Percentiles rank a stretch among this genome's conserved stretches.
These are phyloP conservation scores for Amorpha juglandis DNA, from an alignment of 2,888 invertebrate genomes.

Conservation along the genomic window DNA sequence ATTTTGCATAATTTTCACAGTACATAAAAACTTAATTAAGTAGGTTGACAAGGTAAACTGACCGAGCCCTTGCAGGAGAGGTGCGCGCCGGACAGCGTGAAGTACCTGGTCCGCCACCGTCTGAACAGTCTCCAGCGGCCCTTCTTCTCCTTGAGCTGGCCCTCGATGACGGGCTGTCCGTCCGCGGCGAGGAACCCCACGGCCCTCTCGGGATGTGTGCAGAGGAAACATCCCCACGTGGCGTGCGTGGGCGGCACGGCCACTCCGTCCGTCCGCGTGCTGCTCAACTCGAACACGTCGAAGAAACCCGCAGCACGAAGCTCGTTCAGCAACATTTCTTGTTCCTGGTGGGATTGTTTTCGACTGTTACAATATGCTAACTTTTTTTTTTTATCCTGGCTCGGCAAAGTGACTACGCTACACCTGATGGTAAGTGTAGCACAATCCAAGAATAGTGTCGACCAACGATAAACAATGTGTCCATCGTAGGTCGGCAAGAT, in stretches of 20 bases:
- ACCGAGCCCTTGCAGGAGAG: constrained; percentile 94
- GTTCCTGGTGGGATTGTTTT: constrained; percentile 77
- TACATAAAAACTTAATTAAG: background rate
- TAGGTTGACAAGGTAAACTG: constrained; percentile 60
- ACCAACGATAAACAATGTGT: too few species aligned
- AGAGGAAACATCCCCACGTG: constrained; percentile 96
- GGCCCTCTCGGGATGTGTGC: constrained; percentile 96
- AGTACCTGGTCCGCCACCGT: constrained; percentile 96
- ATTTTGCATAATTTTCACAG: background rate
- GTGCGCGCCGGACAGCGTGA: constrained; percentile 96
- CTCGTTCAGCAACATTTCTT: constrained; percentile 93
- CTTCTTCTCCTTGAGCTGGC: constrained; percentile 64
- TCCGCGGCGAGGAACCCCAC: constrained; percentile 91
- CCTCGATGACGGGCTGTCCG: constrained; percentile 93
- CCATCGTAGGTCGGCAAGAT: too few species aligned
- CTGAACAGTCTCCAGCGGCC: constrained; percentile 94
- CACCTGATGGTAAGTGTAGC: too few species aligned
- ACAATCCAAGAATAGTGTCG: too few species aligned
- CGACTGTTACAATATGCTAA: too few species aligned
- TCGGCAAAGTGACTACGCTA: too few species aligned
- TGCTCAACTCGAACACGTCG: constrained; percentile 94
- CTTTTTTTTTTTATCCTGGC: too few species aligned
- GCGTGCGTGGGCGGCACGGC: constrained; percentile 54
- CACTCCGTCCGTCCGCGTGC: constrained; percentile 63
- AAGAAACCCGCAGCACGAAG: constrained; percentile 94